phyloP scores from a whole-genome alignment of 2,888 invertebrate species.

The Germaria angustata region DNA sequence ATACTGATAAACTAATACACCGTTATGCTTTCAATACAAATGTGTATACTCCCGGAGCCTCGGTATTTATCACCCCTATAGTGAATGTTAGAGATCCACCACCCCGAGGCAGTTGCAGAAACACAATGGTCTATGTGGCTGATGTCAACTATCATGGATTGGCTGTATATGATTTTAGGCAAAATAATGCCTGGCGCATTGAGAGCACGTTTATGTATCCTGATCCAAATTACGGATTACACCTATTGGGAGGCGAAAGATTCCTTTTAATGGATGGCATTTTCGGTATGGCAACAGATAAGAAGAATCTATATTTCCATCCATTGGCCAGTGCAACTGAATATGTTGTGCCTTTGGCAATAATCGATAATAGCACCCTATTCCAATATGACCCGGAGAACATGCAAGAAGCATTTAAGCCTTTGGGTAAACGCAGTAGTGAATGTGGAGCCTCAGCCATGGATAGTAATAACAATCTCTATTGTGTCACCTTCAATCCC shows the following conservation, averaged over 20 bases:
- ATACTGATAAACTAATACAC: slow-evolving; percentile 82
- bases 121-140: slow-evolving; percentile 84
- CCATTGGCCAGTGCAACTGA: slow-evolving; percentile 83
- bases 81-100: slow-evolving; percentile 82
- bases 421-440: slow-evolving; percentile 82
- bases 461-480: slow-evolving; percentile 75
- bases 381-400: slow-evolving; percentile 80
- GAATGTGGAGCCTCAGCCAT: slow-evolving; percentile 88
- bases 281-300: slow-evolving; percentile 81
- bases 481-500: slow-evolving; percentile 85
- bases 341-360: slow-evolving; percentile 82
- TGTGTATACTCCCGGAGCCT: slow-evolving; percentile 71
- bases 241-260: slow-evolving; percentile 81
- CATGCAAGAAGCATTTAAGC: slow-evolving; percentile 81
- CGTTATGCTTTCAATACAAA: slow-evolving; percentile 74
- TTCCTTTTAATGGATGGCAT: slow-evolving; percentile 86
- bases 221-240: slow-evolving; percentile 82
- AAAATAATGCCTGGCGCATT: slow-evolving; percentile 82
- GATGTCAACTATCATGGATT: slow-evolving; percentile 83
- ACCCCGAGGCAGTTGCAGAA: slow-evolving; percentile 80
- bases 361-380: slow-evolving; percentile 81
- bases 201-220: slow-evolving; percentile 83
- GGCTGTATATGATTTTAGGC: slow-evolving; percentile 82
- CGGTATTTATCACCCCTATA: slow-evolving; percentile 76
- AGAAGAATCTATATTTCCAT: slow-evolving; percentile 82